Percentiles rank a stretch among this genome's conserved stretches.
These are phyloP conservation scores for Megalurothrips usitatus DNA, from an alignment of 2,888 invertebrate genomes.

Conservation along the genomic window DNA sequence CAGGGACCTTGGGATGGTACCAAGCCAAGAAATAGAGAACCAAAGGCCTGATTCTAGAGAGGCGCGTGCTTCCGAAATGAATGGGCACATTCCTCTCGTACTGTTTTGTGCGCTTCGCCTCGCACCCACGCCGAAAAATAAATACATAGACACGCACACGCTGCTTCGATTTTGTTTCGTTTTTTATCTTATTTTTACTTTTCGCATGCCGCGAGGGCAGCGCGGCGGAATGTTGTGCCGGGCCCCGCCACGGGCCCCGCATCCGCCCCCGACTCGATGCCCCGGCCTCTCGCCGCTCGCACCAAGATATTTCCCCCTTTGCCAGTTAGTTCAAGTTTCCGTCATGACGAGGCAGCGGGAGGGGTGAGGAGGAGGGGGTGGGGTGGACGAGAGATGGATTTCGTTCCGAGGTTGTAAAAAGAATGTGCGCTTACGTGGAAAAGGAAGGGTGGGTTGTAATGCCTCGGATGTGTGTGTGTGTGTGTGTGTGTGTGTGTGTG, in stretches of 20 bases:
- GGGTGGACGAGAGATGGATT: not conserved
- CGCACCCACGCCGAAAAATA: too few relatives aligned
- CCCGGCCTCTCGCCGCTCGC: not conserved
- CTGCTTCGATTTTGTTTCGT: too few relatives aligned
- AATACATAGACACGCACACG: too few relatives aligned
- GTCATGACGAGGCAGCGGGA: not conserved
- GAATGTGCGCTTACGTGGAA: not conserved
- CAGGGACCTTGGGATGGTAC: too few relatives aligned
- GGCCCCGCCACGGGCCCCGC: not conserved
- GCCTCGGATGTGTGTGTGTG: too few relatives aligned
- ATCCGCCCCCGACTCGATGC: not conserved
- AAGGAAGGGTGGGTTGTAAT: not conserved
- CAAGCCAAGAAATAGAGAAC: too few relatives aligned
- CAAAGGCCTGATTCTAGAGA: too few relatives aligned
- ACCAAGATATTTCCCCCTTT: not conserved
- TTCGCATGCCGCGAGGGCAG: not conserved
- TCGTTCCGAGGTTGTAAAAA: conserved; percentile 5
- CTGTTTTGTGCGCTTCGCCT: too few relatives aligned
- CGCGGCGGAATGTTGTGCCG: not conserved
- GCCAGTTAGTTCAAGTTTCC: not conserved
- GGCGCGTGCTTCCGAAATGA: too few relatives aligned
- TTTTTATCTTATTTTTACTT: not conserved
- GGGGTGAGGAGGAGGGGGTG: not conserved
- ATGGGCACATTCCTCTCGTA: too few relatives aligned
- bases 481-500: not conserved